Evolutionary conservation across 2,888 invertebrate genomes (phyloP).

Genomic region (Epirrita christyi): DNA sequence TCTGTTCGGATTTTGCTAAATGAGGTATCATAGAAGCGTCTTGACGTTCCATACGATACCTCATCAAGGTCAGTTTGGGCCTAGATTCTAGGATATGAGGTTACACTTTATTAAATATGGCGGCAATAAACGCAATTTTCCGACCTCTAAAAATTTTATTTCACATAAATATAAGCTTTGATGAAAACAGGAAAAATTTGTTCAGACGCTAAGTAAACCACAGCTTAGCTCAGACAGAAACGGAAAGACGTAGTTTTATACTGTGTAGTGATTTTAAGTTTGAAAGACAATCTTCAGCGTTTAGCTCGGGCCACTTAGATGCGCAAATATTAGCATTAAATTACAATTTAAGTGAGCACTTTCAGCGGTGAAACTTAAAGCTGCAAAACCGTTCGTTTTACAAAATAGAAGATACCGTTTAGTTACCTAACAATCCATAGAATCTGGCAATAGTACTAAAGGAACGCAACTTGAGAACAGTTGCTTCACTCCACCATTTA

Average conservation of each 20-base stretch:
- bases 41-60: no score
- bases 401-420: conserved; percentile 10
- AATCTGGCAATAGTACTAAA: conserved; percentile 8
- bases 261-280: not conserved
- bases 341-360: conserved; percentile 17
- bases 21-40: no score
- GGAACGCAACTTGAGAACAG: not conserved
- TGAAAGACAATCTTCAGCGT: conserved; percentile 13
- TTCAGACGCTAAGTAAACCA: no score
- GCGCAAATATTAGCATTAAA: conserved; percentile 19
- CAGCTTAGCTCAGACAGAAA: no score
- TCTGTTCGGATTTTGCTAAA: no score
- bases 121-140: no score
- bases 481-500: not conserved
- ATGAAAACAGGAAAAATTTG: no score
- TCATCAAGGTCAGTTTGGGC: no score
- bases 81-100: no score
- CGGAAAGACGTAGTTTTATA: not conserved
- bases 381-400: conserved; percentile 13
- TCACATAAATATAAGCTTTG: no score
- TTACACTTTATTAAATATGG: no score
- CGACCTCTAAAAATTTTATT: no score
- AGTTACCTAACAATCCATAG: conserved; percentile 6
- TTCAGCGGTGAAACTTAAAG: conserved; percentile 9
- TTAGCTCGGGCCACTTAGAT: conserved; percentile 12